Percentiles rank a stretch among this genome's conserved stretches.
Conservation (phyloP, 1,140 invertebrate genomes). For the Drosophila funebris region DNA sequence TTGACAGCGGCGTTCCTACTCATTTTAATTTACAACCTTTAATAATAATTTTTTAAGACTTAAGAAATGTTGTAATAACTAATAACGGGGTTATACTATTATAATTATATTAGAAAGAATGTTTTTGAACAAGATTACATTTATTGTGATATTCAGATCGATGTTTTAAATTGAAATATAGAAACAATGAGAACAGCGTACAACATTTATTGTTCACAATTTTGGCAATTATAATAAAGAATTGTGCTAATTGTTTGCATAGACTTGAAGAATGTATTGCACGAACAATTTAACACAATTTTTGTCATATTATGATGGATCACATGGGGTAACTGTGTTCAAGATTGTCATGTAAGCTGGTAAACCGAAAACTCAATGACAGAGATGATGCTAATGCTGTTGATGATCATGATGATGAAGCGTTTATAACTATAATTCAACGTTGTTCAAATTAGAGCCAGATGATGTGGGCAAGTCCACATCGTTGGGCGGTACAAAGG, state of each 20-base stretch:
- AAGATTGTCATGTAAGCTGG: conserved; percentile 28
- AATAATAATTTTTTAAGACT: conserved; percentile 24
- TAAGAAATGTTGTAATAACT: neutral
- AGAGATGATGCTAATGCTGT: neutral
- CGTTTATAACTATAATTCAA: conserved; percentile 64
- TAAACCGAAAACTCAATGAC: conserved; percentile 46
- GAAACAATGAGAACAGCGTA: neutral
- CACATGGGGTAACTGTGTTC: conserved; percentile 37
- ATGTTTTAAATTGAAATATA: neutral
- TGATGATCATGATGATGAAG: neutral
- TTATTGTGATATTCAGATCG: neutral
- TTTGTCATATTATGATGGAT: conserved; percentile 50
- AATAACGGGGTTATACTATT: too few species aligned
- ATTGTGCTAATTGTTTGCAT: conserved; percentile 2
- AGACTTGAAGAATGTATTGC: neutral
- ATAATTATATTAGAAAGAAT: neutral
- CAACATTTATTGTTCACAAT: conserved; percentile 2
- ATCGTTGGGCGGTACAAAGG: conserved; percentile 87
- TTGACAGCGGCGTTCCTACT: too few species aligned
- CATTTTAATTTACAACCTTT: conserved; percentile 40
- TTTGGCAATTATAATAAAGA: conserved; percentile 13
- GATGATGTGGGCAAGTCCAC: conserved; percentile 89
- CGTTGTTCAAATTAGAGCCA: conserved; percentile 89
- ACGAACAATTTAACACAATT: neutral
- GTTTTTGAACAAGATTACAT: neutral